These are phyloP conservation scores for Anguilla marmorata DNA, from an alignment of 2,797 vertebrate genomes.

Conservation along the genomic window DNA sequence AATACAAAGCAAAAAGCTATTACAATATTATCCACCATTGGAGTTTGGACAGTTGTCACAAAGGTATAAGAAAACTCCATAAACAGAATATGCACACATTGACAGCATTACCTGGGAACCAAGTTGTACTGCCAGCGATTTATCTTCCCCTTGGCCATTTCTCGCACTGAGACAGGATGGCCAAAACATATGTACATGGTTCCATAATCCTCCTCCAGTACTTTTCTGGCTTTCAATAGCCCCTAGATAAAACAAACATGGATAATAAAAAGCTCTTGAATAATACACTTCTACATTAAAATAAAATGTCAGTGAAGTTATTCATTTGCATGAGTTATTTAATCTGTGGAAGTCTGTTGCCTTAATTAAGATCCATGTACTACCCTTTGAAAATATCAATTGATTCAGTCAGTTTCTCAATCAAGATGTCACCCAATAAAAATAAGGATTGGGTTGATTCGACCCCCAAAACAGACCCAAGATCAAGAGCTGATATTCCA, in stretches of 20 bases:
- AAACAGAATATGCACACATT: not conserved
- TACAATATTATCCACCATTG: not conserved
- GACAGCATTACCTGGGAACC: slow-evolving; percentile 78
- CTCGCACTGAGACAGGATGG: slow-evolving; percentile 83
- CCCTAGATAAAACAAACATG: slow-evolving; percentile 66
- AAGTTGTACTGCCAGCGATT: slow-evolving; percentile 80
- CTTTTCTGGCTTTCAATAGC: slow-evolving; percentile 85
- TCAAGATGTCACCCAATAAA: not conserved
- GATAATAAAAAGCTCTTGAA: not conserved
- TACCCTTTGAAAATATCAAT: not conserved
- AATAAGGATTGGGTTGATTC: too few relatives aligned
- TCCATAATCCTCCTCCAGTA: slow-evolving; percentile 89
- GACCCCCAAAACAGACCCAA: too few relatives aligned
- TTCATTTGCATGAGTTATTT: not conserved
- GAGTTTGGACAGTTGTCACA: not conserved
- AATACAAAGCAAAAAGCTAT: not conserved
- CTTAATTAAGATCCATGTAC: not conserved
- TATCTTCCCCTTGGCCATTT: slow-evolving; percentile 81
- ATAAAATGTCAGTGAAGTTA: not conserved
- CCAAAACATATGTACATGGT: slow-evolving; percentile 86
- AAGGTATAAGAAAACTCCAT: not conserved
- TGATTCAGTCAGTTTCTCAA: not conserved
- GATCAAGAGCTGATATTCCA: too few relatives aligned
- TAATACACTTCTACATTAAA: not conserved
- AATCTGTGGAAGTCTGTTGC: not conserved